Evolutionary conservation across 2,113 vertebrate genomes (phyloP).

Genomic region (Zapus hudsonius): DNA sequence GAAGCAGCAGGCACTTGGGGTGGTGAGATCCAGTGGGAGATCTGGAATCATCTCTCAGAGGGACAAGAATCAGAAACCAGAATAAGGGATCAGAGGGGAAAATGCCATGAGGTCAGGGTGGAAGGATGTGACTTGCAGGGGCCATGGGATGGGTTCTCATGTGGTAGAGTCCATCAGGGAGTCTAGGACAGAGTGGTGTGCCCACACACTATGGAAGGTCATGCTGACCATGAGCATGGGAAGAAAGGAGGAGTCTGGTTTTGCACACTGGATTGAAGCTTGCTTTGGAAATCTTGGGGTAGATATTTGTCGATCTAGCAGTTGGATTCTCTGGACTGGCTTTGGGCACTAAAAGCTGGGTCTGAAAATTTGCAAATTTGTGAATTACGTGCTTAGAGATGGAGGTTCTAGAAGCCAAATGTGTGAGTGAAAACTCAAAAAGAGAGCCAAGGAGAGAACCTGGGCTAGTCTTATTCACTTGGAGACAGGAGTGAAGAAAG

Average conservation of each 20-base stretch:
- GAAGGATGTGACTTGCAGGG: neutral
- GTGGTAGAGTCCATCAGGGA: neutral
- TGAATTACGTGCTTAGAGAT: neutral
- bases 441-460: neutral
- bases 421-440: neutral
- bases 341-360: neutral
- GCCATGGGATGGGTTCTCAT: accelerated
- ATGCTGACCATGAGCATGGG: neutral
- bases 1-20: neutral
- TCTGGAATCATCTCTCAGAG: neutral
- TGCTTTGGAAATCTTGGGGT: neutral
- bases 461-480: neutral
- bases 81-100: neutral
- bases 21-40: neutral
- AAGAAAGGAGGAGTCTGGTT: neutral
- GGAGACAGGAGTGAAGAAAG: neutral
- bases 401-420: neutral
- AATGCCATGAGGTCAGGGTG: neutral
- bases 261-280: neutral
- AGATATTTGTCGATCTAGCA: neutral
- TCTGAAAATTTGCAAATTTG: neutral
- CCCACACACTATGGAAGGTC: neutral
- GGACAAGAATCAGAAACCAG: neutral
- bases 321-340: neutral
- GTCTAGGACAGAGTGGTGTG: neutral